Conservation (phyloP, 2,113 vertebrate genomes). For the Alligator mississippiensis region DNA sequence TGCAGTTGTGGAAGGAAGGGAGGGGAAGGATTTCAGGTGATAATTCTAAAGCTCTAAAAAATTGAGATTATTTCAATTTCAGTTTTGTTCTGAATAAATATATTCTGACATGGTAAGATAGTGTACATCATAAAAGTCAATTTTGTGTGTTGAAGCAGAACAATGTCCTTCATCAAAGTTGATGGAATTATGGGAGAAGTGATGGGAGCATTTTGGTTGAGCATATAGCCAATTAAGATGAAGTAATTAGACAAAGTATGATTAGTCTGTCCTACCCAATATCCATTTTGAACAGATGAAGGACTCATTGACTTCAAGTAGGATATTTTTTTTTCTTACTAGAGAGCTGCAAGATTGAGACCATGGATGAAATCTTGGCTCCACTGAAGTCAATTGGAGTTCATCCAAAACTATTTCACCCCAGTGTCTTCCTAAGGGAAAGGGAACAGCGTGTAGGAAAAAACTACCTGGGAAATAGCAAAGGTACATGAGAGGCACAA, state of each 20-base stretch:
- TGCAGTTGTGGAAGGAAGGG: conserved; percentile 30
- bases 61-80: neutral
- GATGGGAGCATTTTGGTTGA: neutral
- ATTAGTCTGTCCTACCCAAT: conserved; percentile 28
- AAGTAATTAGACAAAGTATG: conserved; percentile 43
- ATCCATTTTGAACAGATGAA: neutral
- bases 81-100: neutral
- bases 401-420: neutral
- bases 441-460: neutral
- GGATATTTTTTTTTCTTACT: neutral
- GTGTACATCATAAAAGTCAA: conserved; percentile 25
- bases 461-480: neutral
- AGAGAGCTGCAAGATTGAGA: neutral
- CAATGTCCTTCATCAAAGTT: neutral
- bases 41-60: conserved; percentile 14
- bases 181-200: conserved; percentile 20
- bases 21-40: conserved; percentile 3
- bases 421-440: neutral
- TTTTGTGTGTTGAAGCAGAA: conserved; percentile 26
- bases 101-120: neutral
- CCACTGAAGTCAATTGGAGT: neutral
- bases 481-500: neutral
- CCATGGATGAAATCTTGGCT: neutral
- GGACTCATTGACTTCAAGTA: neutral
- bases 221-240: conserved; percentile 20